Base-by-base conservation (phyloP, 2,888 invertebrate genomes). In the Trichopoda pennipes region DNA sequence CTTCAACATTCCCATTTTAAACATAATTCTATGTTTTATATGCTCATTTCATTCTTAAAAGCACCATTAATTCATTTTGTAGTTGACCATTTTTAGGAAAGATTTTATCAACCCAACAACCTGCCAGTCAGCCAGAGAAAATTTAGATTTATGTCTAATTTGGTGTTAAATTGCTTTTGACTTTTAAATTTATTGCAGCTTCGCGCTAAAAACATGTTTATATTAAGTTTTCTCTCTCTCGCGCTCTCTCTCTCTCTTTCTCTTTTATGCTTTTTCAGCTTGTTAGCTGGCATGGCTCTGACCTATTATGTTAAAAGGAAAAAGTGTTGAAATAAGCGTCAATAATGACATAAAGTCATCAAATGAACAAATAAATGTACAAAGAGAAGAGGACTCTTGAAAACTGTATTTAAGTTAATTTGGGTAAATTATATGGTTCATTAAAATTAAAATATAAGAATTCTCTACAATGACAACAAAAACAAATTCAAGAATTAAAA, bases 91-190 rank as follows among this genome's bases (percentile, higher is more conserved):
- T 38, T 38, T 38, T n/a, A 49, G 17, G 9, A 49, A 6, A 38
- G 10, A 1, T 49, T 49, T 19, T 10, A n/a, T 23, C 53, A 53
- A 14, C 2, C 21, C 35, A 35, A 35, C 35, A 61, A 10, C 1
- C 23, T 9, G 9, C 10, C 7, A 17, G 1, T 38, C 10, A 12
- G 16, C 16, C 16, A 38, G 2, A 10, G 8, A 58, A 70, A 64
- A 23, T 60, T 53, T 10, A 66, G 72, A 72, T 81, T 72, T 72
- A 72, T 72, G 66, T 66, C 72, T 73, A 76, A 77, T 76, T 81
- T 81, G 38, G 60, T 77, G 61, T 68, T 72, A 73, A 81, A 81
- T 68, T 72, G 47, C 68, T 68, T 61, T 76, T 60, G 32, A 28
- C 55, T 77, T 56, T 55, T 51, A 73, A 68, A 81, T 77, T 77